These are phyloP conservation scores for Zonotrichia leucophrys DNA, from an alignment of 2,113 vertebrate genomes.

Conservation along the genomic window DNA sequence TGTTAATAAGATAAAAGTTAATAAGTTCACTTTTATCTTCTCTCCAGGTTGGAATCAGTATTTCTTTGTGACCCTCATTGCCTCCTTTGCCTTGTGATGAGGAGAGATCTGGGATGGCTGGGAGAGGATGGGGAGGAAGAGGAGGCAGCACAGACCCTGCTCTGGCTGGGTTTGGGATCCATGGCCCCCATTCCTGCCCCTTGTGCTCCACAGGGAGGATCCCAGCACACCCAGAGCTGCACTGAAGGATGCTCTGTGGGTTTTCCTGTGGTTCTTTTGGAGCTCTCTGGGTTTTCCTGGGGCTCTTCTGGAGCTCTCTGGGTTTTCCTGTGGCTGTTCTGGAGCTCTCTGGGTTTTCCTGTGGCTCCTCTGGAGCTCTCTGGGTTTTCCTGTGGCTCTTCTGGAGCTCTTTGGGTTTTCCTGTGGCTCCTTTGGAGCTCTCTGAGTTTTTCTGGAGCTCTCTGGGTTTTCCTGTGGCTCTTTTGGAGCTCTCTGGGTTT, in stretches of 20 bases:
- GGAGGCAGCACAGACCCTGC: background rate
- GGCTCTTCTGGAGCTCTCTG: too few species aligned
- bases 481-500: too few species aligned
- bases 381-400: too few species aligned
- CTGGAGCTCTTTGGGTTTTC: too few species aligned
- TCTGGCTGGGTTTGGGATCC: background rate
- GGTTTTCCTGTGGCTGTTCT: too few species aligned
- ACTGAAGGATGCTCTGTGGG: background rate
- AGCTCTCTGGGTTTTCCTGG: too few species aligned
- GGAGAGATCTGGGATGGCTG: background rate
- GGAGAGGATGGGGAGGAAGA: background rate
- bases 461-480: too few species aligned
- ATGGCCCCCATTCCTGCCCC: background rate
- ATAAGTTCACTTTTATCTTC: background rate
- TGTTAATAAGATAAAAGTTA: background rate
- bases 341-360: too few species aligned
- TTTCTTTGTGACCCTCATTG: background rate
- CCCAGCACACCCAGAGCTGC: background rate
- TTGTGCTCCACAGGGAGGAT: background rate
- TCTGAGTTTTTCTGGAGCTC: too few species aligned
- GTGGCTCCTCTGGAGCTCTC: too few species aligned
- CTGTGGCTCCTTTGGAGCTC: too few species aligned
- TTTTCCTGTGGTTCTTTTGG: too few species aligned
- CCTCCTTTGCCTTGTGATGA: background rate
- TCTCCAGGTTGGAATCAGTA: background rate